phyloP scores from a whole-genome alignment of 2,888 invertebrate species.

The Eupithecia inturbata region DNA sequence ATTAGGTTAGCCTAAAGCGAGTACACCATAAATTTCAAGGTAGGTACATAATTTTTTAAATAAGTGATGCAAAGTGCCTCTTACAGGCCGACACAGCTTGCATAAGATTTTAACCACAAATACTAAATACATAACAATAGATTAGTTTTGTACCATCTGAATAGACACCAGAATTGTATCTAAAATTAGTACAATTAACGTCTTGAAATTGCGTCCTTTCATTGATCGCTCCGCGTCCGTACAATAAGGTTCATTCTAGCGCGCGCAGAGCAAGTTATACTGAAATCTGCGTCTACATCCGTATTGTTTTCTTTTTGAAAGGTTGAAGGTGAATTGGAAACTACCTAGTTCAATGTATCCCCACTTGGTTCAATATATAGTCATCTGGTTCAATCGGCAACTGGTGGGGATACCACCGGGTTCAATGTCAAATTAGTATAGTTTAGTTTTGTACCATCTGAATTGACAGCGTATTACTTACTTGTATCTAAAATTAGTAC shows the following conservation, averaged over 20 bases:
- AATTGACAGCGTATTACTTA: slow-evolving; percentile 52
- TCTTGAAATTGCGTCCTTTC: slow-evolving; percentile 90
- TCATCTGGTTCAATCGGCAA: background rate
- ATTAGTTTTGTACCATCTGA: background rate
- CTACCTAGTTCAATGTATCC: background rate
- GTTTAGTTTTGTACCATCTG: background rate
- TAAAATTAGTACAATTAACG: slow-evolving; percentile 92
- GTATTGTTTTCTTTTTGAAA: slow-evolving; percentile 97
- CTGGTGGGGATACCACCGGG: too few species aligned
- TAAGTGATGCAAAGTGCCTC: too few species aligned
- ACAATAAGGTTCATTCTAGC: slow-evolving; percentile 96
- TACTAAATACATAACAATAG: too few species aligned
- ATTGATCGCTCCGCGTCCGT: slow-evolving; percentile 87
- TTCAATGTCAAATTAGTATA: background rate
- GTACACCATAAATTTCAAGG: too few species aligned
- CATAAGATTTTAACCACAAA: too few species aligned
- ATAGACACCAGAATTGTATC: slow-evolving; percentile 78
- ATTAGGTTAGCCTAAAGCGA: too few species aligned
- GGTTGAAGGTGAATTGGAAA: slow-evolving; percentile 98
- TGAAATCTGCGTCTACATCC: slow-evolving; percentile 95
- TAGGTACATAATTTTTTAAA: too few species aligned
- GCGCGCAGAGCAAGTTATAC: slow-evolving; percentile 92
- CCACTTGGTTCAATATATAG: background rate
- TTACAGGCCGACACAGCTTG: too few species aligned
- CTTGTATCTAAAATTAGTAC: slow-evolving; percentile 90